Conservation (phyloP, 1,140 invertebrate species). For the Papilio dardanus region DNA sequence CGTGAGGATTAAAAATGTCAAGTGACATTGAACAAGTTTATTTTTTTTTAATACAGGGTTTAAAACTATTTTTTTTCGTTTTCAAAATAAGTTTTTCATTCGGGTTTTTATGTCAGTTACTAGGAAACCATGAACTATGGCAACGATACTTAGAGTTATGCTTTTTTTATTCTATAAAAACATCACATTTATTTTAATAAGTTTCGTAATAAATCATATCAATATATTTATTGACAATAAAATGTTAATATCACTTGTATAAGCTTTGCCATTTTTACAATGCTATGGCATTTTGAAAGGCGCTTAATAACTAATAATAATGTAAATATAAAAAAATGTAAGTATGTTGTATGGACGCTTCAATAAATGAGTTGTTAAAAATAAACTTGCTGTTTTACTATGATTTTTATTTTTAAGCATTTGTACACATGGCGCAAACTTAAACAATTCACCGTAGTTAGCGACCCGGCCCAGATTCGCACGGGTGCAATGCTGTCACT, state of each 20-base stretch:
- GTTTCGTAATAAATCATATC: neutral
- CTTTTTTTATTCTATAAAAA: neutral
- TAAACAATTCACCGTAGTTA: neutral
- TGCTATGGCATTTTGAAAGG: neutral
- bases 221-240: slow-evolving; percentile 12
- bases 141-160: neutral
- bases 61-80: neutral
- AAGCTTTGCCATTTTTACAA: neutral
- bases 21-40: too few relatives aligned
- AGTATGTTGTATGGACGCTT: slow-evolving; percentile 50
- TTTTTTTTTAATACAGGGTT: too few relatives aligned
- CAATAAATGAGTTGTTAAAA: slow-evolving; percentile 54
- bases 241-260: neutral
- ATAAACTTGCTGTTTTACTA: neutral
- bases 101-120: neutral
- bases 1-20: too few relatives aligned
- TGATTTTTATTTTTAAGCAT: neutral
- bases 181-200: neutral
- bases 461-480: too few relatives aligned
- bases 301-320: slow-evolving; percentile 24
- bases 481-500: too few relatives aligned
- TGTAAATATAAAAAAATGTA: slow-evolving; percentile 36
- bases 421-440: too few relatives aligned
- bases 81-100: neutral
- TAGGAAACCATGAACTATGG: neutral